These are phyloP conservation scores for Phrynocephalus versicolor DNA, from an alignment of 2,113 vertebrate genomes.

Conservation along the genomic window DNA sequence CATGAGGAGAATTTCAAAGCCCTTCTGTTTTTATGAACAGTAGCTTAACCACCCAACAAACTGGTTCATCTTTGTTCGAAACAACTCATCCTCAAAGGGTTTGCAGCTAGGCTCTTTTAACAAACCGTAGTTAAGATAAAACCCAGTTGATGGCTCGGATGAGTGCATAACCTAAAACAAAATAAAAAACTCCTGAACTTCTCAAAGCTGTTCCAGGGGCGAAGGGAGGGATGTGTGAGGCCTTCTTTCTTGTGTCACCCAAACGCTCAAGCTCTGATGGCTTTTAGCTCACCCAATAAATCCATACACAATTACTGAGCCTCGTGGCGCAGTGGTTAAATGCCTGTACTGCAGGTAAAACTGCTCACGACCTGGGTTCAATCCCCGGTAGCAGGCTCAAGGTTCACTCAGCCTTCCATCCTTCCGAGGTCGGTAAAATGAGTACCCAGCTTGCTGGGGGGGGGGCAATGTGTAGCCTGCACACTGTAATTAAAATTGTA, in stretches of 20 bases:
- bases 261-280: too few species aligned
- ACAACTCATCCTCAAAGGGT: neutral
- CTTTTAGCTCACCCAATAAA: too few species aligned
- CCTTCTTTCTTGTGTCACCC: neutral
- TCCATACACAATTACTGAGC: too few species aligned
- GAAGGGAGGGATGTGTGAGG: neutral
- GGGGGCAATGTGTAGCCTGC: too few species aligned
- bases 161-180: neutral
- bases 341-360: too few species aligned
- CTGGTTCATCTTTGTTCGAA: neutral
- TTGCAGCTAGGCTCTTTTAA: neutral
- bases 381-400: too few species aligned
- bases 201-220: neutral
- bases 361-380: too few species aligned
- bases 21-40: neutral
- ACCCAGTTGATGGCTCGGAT: neutral
- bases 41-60: neutral
- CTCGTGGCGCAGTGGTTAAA: too few species aligned
- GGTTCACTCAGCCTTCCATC: too few species aligned
- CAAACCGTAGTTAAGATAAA: neutral
- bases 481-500: too few species aligned
- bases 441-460: too few species aligned
- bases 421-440: too few species aligned
- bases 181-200: neutral
- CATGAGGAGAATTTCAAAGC: neutral